phyloP scores from a whole-genome alignment of 1,140 invertebrate genomes.

The Luehdorfia chinensis region DNA sequence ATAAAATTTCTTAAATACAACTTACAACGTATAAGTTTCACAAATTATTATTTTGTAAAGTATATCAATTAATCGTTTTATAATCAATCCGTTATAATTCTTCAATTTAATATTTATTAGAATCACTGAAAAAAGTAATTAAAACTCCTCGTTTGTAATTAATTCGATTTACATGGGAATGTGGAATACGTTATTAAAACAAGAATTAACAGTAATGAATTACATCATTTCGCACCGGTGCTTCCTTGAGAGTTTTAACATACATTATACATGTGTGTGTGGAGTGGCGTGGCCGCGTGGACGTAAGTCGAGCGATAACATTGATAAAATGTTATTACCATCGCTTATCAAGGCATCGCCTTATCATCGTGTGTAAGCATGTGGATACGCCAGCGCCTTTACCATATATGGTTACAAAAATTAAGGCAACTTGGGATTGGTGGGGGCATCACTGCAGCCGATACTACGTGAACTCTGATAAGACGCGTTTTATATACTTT shows the following conservation, averaged over 20 bases:
- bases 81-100: no score
- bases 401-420: constrained; percentile 73
- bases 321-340: constrained; percentile 38
- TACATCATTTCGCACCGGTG: not conserved
- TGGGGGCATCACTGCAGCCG: constrained; percentile 43
- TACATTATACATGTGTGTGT: no score
- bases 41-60: no score
- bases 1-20: no score
- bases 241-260: not conserved
- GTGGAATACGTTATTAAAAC: no score
- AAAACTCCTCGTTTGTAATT: no score
- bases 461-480: constrained; percentile 66
- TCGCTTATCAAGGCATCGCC: constrained; percentile 45
- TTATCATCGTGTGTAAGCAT: constrained; percentile 47
- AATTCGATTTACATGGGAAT: no score
- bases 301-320: constrained; percentile 27
- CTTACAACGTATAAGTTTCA: no score
- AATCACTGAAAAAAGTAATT: no score
- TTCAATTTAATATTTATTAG: no score
- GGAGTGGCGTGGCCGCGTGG: not conserved
- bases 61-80: no score
- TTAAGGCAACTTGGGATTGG: constrained; percentile 56
- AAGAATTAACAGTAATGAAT: not conserved
- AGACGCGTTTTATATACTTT: constrained; percentile 69
- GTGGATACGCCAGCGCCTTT: constrained; percentile 45